These are phyloP conservation scores for Lepidostoma basale DNA, from an alignment of 1,140 invertebrate species.

Conservation along the genomic window DNA sequence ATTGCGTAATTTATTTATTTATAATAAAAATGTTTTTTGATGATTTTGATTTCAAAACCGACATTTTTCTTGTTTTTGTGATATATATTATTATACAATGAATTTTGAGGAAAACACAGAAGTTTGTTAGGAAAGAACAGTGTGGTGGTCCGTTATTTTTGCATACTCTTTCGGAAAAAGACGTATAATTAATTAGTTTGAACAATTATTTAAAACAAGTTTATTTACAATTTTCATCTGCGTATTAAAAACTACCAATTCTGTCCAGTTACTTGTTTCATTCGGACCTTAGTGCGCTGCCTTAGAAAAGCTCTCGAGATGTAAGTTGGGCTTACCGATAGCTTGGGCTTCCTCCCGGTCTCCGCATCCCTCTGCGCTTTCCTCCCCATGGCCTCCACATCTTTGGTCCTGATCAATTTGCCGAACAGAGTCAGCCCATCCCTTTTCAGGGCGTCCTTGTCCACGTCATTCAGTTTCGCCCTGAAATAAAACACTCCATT, in stretches of 20 bases:
- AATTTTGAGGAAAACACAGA: too few relatives aligned
- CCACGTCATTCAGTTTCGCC: slow-evolving; percentile 49
- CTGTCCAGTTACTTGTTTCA: too few relatives aligned
- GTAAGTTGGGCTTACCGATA: slow-evolving; percentile 62
- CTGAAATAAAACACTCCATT: slow-evolving; percentile 39
- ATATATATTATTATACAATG: too few relatives aligned
- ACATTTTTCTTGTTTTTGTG: too few relatives aligned
- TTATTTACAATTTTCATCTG: too few relatives aligned
- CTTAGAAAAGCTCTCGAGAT: not conserved
- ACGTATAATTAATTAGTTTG: not conserved
- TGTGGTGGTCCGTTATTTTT: too few relatives aligned
- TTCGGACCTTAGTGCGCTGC: not conserved
- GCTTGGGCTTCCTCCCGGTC: slow-evolving; percentile 69
- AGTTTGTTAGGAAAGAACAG: too few relatives aligned
- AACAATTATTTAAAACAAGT: not conserved
- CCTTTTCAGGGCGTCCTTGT: slow-evolving; percentile 60
- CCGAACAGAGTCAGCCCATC: slow-evolving; percentile 72
- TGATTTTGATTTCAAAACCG: too few relatives aligned
- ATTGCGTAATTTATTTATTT: too few relatives aligned
- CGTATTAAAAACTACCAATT: too few relatives aligned
- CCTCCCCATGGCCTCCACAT: slow-evolving; percentile 70
- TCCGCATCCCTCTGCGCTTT: slow-evolving; percentile 59
- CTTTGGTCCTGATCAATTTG: slow-evolving; percentile 81
- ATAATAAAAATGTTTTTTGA: too few relatives aligned
- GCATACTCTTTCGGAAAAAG: not conserved